Evolutionary conservation across 2,888 invertebrate genomes (phyloP), one percentile per base, ranked within the genome.

Genomic region (Taenaris catops): DNA sequence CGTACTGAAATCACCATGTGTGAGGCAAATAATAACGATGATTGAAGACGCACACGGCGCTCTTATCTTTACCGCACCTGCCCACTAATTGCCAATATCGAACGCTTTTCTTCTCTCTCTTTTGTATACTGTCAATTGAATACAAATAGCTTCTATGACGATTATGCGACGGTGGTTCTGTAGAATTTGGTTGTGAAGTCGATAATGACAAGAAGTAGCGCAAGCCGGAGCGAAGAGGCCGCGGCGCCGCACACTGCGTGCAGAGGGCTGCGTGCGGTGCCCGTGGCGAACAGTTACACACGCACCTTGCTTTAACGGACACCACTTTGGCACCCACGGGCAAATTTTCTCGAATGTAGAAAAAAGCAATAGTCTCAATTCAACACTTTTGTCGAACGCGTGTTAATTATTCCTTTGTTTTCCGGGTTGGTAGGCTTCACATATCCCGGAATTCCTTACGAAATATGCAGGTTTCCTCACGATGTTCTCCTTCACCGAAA

Each of bases 281-380:
- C 89, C 89, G 84, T 79, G 81, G 75, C 73, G 74, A 71, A 80
- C 75, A 74, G 66, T 73, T 65, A 70, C 65, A 70, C 73, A 94
- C 96, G 93, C 95, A 97, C 96, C 96, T 96, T 93, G 97, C 97
- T 94, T 97, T 97, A 89, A 97, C 94, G 89, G 96, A 96, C 89
- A 96, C 94, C 91, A 97, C 96, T 93, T 94, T 96, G 90, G 96
- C 95, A 90, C 97, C 97, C 84, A 97, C 96, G 90, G 96, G 94
- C 91, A 95, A 94, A 91, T 97, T 97, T 91, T 97, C 97, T 93
- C 95, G 94, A 89, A 96, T 95, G 94, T 93, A 95, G 92, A 96
- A n/a, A n/a, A n/a, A n/a, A n/a, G n/a, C n/a, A n/a, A n/a, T n/a
- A n/a, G n/a, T n/a, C n/a, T n/a, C n/a, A n/a, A n/a, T n/a, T n/a